Evolutionary conservation across 2,797 vertebrate species (phyloP).

Genomic region (Morus bassanus): DNA sequence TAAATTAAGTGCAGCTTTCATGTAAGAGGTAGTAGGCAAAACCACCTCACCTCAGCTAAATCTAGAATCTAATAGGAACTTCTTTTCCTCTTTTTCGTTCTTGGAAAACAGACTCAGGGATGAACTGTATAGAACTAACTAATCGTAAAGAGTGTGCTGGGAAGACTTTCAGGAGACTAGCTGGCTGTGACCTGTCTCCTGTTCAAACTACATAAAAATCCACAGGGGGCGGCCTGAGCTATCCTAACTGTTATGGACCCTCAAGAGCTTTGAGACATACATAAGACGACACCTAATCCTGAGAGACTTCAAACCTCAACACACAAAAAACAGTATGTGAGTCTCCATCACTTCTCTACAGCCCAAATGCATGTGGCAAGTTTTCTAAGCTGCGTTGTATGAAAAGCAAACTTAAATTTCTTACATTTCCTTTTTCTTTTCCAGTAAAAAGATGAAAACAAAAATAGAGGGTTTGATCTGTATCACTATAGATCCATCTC

Average conservation of each 20-base stretch:
- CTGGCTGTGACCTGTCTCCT: neutral
- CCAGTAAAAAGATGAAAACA: neutral
- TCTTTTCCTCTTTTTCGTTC: neutral
- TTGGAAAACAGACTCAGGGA: neutral
- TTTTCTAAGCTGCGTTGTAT: neutral
- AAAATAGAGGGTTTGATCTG: neutral
- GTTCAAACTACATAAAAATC: neutral
- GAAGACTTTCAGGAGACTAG: neutral
- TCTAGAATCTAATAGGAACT: neutral
- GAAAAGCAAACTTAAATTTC: neutral
- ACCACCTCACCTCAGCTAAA: neutral
- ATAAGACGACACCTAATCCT: neutral
- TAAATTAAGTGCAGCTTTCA: neutral
- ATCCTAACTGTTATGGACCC: fast-evolving
- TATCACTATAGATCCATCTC: neutral
- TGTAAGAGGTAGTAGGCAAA: neutral
- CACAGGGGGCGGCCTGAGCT: neutral
- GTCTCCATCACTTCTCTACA: neutral
- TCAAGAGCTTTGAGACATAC: neutral
- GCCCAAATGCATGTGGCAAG: neutral
- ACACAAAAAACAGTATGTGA: neutral
- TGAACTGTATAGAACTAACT: neutral
- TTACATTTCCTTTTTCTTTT: neutral
- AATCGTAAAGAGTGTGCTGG: neutral
- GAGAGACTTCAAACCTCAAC: neutral